Evolutionary conservation across 2,113 vertebrate genomes (phyloP), one percentile per base, ranked within the genome.

Genomic region (Sinocyclocheilus maitianheensis): DNA sequence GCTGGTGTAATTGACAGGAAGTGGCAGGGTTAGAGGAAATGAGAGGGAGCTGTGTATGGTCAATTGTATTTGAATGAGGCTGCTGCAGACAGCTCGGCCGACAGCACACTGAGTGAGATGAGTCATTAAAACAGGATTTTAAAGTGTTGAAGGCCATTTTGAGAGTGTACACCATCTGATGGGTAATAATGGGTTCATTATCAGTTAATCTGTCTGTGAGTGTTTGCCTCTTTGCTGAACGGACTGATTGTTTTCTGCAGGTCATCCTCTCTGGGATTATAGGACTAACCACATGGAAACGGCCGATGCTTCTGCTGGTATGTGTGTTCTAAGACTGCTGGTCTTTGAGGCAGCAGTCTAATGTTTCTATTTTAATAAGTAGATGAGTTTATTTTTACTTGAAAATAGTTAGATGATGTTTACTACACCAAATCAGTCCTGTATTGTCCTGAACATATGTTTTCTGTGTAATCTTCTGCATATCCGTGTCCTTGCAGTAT

Each of bases 221-320:
- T 43, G 71, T 76, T 76, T 48, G 48, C 26, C 14, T 60, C 20
- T 79, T 71, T 67, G 18, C 83, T 83, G 51, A 87, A 82, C 46
- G 14, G 16, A 55, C 55, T 58, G 74, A 83, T 30, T 87, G 82
- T 13, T 89, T 46, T 88, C 93, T 93, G 11, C 92, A 98, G 96
- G 96, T 96, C 51, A 96, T 98, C 81, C 93, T 97, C 40, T 96
- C 95, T 48, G 97, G 97, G 88, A 95, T 97, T 30, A 92, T 98
- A 63, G 95, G 94, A 46, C 91, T 97, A 87, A 94, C 93, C 1
- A 95, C 95, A 87, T 97, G 96, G 96, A 97, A 95, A 89, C 95
- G 90, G 37, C 96, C 95, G 0, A 91, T 95, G 93, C 89, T 94
- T 46, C 79, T 96, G 62, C 88, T 97, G 96, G 97, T 98, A 95